Evolutionary conservation across 2,113 vertebrate species (phyloP).

Genomic region (Protobothrops mucrosquamatus): DNA sequence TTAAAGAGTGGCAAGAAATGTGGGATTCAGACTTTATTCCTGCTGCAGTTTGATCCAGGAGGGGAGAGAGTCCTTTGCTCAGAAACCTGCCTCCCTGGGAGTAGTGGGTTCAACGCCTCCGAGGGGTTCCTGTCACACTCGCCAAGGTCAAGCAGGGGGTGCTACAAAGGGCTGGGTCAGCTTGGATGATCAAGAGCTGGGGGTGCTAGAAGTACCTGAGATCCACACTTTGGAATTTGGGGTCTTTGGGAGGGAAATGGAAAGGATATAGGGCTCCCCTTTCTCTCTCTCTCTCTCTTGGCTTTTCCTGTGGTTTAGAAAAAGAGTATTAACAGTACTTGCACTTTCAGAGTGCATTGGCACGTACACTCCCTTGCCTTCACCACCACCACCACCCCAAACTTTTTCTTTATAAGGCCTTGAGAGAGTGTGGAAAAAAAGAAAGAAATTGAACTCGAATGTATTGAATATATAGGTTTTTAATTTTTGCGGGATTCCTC

Average conservation of each 20-base stretch:
- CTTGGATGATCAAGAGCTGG: background rate
- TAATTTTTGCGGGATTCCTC: background rate
- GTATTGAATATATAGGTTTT: background rate
- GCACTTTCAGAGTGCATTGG: background rate
- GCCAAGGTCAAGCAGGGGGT: background rate
- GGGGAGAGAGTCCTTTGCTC: accelerated
- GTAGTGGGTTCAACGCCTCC: background rate
- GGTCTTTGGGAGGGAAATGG: background rate
- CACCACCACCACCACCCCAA: background rate
- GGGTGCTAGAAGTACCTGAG: background rate
- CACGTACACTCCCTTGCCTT: background rate
- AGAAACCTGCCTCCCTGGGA: accelerated
- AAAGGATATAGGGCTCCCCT: background rate
- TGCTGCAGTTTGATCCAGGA: background rate
- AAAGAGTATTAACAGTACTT: background rate
- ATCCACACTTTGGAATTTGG: background rate
- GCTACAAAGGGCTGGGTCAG: background rate
- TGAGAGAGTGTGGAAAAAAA: too few relatives aligned
- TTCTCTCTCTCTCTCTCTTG: background rate
- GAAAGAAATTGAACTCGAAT: background rate
- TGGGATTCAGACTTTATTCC: background rate
- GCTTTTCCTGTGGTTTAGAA: background rate
- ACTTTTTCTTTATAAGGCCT: background rate
- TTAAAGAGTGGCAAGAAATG: background rate
- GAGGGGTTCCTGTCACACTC: background rate